Base-by-base conservation (phyloP, 1,140 invertebrate species). In the Micrasema longulum region DNA sequence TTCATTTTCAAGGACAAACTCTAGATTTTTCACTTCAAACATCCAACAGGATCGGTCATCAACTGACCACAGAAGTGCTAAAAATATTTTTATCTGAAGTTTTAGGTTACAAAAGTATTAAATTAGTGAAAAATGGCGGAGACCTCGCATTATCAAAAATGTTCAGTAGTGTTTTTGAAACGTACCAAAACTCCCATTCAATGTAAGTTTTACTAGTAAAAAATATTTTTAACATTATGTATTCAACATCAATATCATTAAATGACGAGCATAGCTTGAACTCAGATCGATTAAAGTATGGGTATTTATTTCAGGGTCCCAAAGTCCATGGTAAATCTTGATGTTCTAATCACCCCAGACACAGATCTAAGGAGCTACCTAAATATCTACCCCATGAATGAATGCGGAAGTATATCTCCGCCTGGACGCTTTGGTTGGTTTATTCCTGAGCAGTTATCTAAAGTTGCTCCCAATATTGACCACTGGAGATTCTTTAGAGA, bases 341-440 rank as follows among this genome's bases (percentile, higher is more conserved):
- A 91, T 76, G 88, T 92, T 0, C 92, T 90, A 88, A 83, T 91
- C 41, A 83, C 87, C 2, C 86, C 90, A 0, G 87, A 89, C 36
- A 81, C 87, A 53, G 88, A 89, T 69, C 85, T 83, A 18, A 75
- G 77, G 77, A 31, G 79, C 72, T 18, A 65, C 77, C 20, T 85
- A 74, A 75, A 79, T 65, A 71, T 77, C 60, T 79, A 83, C 45
- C 68, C 84, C 2, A 81, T 91, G 1, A 85, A 87, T 45, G 88
- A 91, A 76, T 85, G 84, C 74, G 91, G 91, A 7, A 86, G 83
- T 45, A 78, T 91, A 18, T 86, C 87, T 5, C 84, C 88, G 5
- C 84, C 87, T 1, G 91, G 90, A 43, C 88, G 91, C 64, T 91
- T 91, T 78, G 90, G 91, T 4, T 93, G 92, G 91, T 93, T 90